Conservation (phyloP, 2,888 invertebrate genomes). For the Andrena chrysosceles region DNA sequence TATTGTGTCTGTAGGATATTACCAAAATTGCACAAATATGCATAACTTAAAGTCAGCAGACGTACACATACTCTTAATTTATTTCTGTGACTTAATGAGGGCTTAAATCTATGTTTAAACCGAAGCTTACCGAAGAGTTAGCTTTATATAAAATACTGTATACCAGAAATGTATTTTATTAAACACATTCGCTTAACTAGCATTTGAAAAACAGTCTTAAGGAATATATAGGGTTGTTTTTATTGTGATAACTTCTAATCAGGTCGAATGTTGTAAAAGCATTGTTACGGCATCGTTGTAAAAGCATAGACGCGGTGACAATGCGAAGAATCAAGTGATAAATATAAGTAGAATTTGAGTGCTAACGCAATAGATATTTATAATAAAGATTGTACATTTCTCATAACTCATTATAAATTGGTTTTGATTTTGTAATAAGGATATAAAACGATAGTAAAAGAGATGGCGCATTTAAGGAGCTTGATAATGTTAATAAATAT, state of each 20-base stretch:
- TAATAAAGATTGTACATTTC: conserved; percentile 52
- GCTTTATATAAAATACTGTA: conserved; percentile 42
- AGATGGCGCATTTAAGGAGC: conserved; percentile 22
- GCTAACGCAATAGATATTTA: conserved; percentile 49
- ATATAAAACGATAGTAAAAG: conserved; percentile 4
- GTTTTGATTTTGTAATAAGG: conserved; percentile 39
- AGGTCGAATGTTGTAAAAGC: conserved; percentile 33
- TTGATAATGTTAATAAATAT: conserved; percentile 39
- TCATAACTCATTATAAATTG: conserved; percentile 44
- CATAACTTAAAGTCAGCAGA: conserved; percentile 36
- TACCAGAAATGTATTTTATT: conserved; percentile 39
- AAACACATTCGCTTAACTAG: conserved; percentile 48
- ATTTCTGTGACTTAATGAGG: conserved; percentile 42
- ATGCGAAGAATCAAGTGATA: conserved; percentile 51
- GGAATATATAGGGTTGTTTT: conserved; percentile 51
- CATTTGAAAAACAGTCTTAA: conserved; percentile 35
- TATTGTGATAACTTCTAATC: conserved; percentile 62
- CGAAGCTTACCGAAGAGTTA: conserved; percentile 31
- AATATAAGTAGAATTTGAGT: conserved; percentile 44
- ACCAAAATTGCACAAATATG: conserved; percentile 16
- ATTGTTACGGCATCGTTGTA: conserved; percentile 15
- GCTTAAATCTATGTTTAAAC: conserved; percentile 38
- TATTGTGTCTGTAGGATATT: conserved; percentile 15
- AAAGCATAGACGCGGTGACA: conserved; percentile 26
- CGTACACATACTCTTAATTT: conserved; percentile 55